These are phyloP conservation scores for Sinodicranocentrus sp. DNA, from an alignment of 2,888 invertebrate genomes.

Conservation along the genomic window DNA sequence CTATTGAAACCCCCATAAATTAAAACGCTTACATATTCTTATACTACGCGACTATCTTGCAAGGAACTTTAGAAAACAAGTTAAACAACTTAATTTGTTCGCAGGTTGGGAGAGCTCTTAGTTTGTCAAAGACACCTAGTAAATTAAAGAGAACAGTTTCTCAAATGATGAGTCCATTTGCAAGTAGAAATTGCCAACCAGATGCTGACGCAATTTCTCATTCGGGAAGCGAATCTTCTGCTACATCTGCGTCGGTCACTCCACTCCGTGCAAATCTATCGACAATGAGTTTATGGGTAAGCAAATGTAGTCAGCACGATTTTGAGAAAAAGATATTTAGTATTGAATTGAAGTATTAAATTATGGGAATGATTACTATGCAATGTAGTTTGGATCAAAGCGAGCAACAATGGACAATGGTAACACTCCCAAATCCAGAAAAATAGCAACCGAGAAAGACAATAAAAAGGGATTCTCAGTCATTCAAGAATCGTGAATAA, in stretches of 20 bases:
- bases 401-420: conserved; percentile 45
- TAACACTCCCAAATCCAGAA: conserved; percentile 52
- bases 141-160: conserved; percentile 96
- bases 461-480: conserved; percentile 54
- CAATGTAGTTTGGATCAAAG: conserved; percentile 20
- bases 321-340: too few relatives aligned
- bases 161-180: conserved; percentile 93
- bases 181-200: conserved; percentile 55
- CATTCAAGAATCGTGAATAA: conserved; percentile 54
- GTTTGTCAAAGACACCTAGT: conserved; percentile 96
- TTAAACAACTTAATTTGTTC: conserved; percentile 11
- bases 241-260: conserved; percentile 54
- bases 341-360: too few relatives aligned
- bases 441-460: conserved; percentile 44
- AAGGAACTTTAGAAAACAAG: too few relatives aligned
- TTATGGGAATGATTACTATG: too few relatives aligned
- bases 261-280: conserved; percentile 72
- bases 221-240: conserved; percentile 60
- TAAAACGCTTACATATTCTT: too few relatives aligned
- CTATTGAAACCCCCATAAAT: too few relatives aligned
- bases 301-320: too few relatives aligned
- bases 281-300: conserved; percentile 73
- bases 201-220: conserved; percentile 72
- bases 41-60: too few relatives aligned
- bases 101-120: conserved; percentile 94